Evolutionary conservation across 2,888 invertebrate genomes (phyloP), one percentile per base, ranked within the genome.

Genomic region (Sthenelais limicola): DNA sequence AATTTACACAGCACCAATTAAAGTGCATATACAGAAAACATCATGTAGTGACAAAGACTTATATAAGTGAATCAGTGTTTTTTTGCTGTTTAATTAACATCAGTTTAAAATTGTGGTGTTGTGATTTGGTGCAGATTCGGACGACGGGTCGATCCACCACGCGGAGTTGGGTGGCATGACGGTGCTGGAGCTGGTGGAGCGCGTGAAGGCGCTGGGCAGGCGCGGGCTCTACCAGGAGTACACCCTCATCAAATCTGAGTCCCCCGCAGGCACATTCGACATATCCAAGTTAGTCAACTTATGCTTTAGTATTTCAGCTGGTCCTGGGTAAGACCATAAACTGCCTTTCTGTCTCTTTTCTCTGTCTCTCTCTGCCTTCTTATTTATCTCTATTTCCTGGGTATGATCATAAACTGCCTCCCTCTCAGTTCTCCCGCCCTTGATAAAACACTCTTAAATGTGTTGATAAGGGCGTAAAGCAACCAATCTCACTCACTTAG

Each of bases 261-360:
- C 94, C 78, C 94, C 95, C 38, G 91, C 92, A 79, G 97, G 97
- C 77, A 93, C 95, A 80, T 97, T 97, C 89, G 92, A 92, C 81
- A 92, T 93, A 85, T 94, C 96, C 84, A 94, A 93, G 94, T 94
- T 85, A 85, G 90, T 88, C n/a, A 30, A 18, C 12, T n/a, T 38
- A 15, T 38, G 5, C 21, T 43, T 12, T 15, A n/a, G n/a, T n/a
- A n/a, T n/a, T n/a, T n/a, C n/a, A n/a, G n/a, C n/a, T n/a, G n/a
- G n/a, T n/a, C n/a, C n/a, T n/a, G n/a, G n/a, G n/a, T n/a, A n/a
- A n/a, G n/a, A n/a, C n/a, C n/a, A n/a, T n/a, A n/a, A n/a, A n/a
- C n/a, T n/a, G n/a, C n/a, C n/a, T n/a, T n/a, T n/a, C n/a, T n/a
- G n/a, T n/a, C n/a, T n/a, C n/a, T n/a, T n/a, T n/a, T n/a, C n/a